Evolutionary conservation across 2,888 invertebrate genomes (phyloP).

Genomic region (Carterocephalus palaemon): DNA sequence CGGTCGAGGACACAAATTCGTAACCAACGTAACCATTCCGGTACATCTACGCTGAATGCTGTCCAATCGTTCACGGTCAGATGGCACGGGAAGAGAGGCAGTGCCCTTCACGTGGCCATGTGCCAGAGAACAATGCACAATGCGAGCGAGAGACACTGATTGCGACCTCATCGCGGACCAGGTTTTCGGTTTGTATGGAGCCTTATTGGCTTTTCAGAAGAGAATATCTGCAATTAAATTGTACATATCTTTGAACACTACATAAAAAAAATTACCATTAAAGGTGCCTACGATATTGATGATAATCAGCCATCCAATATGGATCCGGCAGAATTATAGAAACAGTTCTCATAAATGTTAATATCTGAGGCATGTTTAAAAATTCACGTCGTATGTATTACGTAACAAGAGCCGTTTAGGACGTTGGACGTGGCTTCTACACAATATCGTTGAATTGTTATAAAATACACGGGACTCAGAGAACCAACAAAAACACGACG

Average conservation of each 20-base stretch:
- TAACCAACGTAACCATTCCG: no score
- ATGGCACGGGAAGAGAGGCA: conserved; percentile 55
- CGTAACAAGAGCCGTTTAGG: conserved; percentile 16
- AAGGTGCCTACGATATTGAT: no score
- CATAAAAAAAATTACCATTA: no score
- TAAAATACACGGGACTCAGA: conserved; percentile 19
- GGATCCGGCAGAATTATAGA: no score
- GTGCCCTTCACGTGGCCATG: conserved; percentile 63
- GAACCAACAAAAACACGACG: conserved; percentile 8
- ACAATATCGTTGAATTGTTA: conserved; percentile 21
- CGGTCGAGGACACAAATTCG: no score
- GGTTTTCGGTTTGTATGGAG: no score
- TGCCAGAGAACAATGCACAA: conserved; percentile 63
- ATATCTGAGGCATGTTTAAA: conserved; percentile 19
- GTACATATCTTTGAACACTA: no score
- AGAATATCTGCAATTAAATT: no score
- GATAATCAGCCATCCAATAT: no score
- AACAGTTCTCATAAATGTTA: no score
- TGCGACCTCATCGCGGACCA: conserved; percentile 59
- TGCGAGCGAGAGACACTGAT: conserved; percentile 53
- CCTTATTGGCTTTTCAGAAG: no score
- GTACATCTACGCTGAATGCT: no score
- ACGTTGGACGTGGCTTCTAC: conserved; percentile 20
- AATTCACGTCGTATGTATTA: conserved; percentile 19
- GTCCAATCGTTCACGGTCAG: conserved; percentile 50